phyloP scores from a whole-genome alignment of 2,888 invertebrate species.

The Dione juno region DNA sequence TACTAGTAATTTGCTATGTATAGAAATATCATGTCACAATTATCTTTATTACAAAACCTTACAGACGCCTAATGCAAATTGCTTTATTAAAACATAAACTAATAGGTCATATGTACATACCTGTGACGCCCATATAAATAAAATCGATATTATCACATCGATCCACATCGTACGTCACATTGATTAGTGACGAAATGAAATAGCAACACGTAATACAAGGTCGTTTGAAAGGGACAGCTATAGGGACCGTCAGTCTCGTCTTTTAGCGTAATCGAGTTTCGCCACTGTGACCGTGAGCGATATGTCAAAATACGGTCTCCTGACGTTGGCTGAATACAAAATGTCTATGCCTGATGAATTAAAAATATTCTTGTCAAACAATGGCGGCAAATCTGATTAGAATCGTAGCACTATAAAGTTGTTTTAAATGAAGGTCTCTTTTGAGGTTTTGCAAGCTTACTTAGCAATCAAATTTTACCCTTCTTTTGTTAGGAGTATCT shows the following conservation, averaged over 20 bases:
- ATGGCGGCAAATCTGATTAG: conserved; percentile 36
- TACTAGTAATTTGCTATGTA: neutral
- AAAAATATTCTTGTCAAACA: conserved; percentile 44
- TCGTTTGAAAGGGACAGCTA: conserved; percentile 53
- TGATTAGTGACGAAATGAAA: conserved; percentile 50
- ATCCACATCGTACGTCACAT: conserved; percentile 44
- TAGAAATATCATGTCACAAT: conserved; percentile 1
- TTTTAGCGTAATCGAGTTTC: conserved; percentile 61
- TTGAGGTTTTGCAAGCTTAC: conserved; percentile 7
- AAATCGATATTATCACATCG: conserved; percentile 28
- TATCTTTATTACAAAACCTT: conserved; percentile 2
- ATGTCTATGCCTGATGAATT: conserved; percentile 54
- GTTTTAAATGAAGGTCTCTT: conserved; percentile 22
- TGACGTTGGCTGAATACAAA: conserved; percentile 53
- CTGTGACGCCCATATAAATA: conserved; percentile 33
- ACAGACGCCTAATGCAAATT: conserved; percentile 23
- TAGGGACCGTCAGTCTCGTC: conserved; percentile 52
- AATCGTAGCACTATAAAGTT: conserved; percentile 19
- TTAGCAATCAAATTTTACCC: neutral
- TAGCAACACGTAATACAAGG: conserved; percentile 54
- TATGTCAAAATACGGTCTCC: conserved; percentile 58
- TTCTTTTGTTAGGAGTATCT: neutral
- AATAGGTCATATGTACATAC: conserved; percentile 27
- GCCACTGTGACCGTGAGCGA: conserved; percentile 62
- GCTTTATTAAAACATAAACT: conserved; percentile 9